Evolutionary conservation across 92 coral and sea anemone species (phyloP).

Genomic region (Phenganax subtilis): DNA sequence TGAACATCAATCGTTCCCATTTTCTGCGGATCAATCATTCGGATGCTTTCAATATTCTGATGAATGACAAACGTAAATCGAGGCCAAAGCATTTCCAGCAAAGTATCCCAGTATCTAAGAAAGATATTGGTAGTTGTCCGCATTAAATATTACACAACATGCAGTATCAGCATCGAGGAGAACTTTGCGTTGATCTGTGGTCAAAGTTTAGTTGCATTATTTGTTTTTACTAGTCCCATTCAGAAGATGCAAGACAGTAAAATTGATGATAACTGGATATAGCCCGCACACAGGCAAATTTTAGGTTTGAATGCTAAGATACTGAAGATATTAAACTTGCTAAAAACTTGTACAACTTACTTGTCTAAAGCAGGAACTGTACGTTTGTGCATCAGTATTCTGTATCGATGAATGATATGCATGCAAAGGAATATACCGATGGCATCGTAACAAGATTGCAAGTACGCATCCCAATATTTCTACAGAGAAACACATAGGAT

Average conservation of each 20-base stretch:
- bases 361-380: conserved; percentile 94
- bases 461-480: conserved; percentile 97
- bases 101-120: conserved; percentile 91
- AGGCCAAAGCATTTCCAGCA: conserved; percentile 98
- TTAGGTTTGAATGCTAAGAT: too few relatives aligned
- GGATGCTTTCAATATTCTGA: conserved; percentile 88
- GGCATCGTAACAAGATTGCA: conserved; percentile 87
- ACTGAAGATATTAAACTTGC: too few relatives aligned
- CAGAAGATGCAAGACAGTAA: too few relatives aligned
- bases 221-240: too few relatives aligned
- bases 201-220: too few relatives aligned
- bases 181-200: too few relatives aligned
- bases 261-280: too few relatives aligned
- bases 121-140: too few relatives aligned
- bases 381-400: conserved; percentile 96
- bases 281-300: too few relatives aligned
- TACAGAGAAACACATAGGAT: conserved; percentile 21
- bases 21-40: conserved; percentile 86
- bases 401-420: conserved; percentile 87
- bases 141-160: background rate
- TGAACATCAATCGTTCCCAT: conserved; percentile 86
- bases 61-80: conserved; percentile 89
- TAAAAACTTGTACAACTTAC: conserved; percentile 47
- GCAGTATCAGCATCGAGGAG: too few relatives aligned
- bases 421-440: conserved; percentile 93